These are phyloP conservation scores for Rotaria sp. DNA, from an alignment of 2,888 invertebrate genomes.

Conservation along the genomic window DNA sequence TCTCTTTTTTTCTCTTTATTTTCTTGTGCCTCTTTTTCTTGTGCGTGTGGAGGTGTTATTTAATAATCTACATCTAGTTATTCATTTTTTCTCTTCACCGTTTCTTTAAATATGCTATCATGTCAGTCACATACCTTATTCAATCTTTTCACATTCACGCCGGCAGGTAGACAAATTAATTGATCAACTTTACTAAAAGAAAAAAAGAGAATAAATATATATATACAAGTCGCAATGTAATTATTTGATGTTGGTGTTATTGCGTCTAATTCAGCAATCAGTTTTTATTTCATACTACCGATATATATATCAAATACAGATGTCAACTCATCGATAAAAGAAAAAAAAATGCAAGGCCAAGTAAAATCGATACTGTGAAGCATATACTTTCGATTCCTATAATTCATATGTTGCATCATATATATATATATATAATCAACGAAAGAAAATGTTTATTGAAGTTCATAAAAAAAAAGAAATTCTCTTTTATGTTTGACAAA, in stretches of 20 bases:
- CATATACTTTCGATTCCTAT: not conserved
- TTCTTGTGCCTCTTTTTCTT: not conserved
- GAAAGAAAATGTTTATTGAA: too few species aligned
- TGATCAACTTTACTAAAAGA: not conserved
- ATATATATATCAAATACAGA: not conserved
- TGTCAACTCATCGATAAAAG: not conserved
- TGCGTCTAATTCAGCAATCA: not conserved
- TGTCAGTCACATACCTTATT: not conserved
- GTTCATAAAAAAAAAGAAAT: too few species aligned
- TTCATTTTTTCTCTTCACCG: not conserved
- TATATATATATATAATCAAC: not conserved
- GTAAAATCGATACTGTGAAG: not conserved
- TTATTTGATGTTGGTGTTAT: not conserved
- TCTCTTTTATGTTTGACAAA: not conserved
- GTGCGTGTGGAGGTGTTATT: not conserved
- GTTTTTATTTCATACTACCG: not conserved
- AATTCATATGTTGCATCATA: not conserved
- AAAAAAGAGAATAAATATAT: not conserved
- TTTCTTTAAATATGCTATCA: not conserved
- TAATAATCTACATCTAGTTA: not conserved
- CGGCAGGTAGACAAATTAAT: not conserved
- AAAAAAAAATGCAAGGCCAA: not conserved
- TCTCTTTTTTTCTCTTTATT: not conserved
- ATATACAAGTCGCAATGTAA: not conserved
- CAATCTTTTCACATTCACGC: not conserved